Evolutionary conservation across 2,113 vertebrate species (phyloP), one percentile per base, ranked within the genome.

Genomic region (Bombycilla garrulus): DNA sequence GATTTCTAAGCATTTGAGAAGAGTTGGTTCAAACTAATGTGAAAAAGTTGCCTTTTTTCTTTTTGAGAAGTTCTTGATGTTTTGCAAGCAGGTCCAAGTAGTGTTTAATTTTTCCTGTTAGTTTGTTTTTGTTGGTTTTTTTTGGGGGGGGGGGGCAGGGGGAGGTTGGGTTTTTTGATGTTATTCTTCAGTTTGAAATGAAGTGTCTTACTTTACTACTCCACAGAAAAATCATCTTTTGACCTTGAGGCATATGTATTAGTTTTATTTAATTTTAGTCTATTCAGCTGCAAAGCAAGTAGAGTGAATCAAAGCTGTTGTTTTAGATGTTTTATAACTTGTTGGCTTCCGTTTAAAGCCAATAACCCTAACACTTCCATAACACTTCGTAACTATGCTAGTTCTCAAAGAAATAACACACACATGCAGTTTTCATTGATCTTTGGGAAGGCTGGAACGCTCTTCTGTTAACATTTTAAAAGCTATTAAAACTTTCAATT

Each of bases 241-340:
- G 91, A 65, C 48, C 22, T 77, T 66, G 66, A 87, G 69, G 66
- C 71, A 35, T 70, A 79, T 91, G 50, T 67, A 54, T 89, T 93
- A 76, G 61, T 96, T 93, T 87, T 69, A 36, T 60, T 93, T 70
- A 14, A 60, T 82, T 95, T 97, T 96, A 92, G 67, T 60, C 85
- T 82, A 50, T 33, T 51, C 74, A 89, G 45, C 60, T 94, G 81
- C 56, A 86, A 79, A 91, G 47, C 40, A 20, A 47, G 51, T 58
- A 40, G 25, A 62, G 51, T 87, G 79, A 83, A 50, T 82, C 61
- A 47, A 92, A 90, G 40, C 20, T 86, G 16, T 57, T 85, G 28
- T 84, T 92, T 94, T 95, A 93, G 65, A 69, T 81, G 77, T 65
- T 92, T 96, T 89, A 90, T 96, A 91, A 95, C 79, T 70, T 83